Percentiles rank a stretch among this genome's conserved stretches.
These are phyloP conservation scores for Cassiopea xamachana DNA, from an alignment of 30 jellyfish, hydroid and myxozoan species.

Conservation along the genomic window DNA sequence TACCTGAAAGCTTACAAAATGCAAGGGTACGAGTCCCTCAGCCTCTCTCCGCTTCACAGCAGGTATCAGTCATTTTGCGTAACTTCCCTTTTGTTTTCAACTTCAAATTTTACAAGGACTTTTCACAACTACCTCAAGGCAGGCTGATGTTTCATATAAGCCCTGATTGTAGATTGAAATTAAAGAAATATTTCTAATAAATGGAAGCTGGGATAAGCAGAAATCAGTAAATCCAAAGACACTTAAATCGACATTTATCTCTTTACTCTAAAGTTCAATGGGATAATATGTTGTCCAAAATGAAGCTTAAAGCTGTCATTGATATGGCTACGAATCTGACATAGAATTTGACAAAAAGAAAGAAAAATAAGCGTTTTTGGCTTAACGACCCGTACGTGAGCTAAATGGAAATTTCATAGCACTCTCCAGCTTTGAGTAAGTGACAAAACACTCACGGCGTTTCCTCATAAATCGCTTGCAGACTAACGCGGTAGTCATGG, in stretches of 20 bases:
- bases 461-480: background rate
- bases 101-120: too few species aligned
- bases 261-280: background rate
- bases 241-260: background rate
- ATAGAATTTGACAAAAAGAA: background rate
- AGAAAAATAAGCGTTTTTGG: background rate
- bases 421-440: background rate
- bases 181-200: background rate
- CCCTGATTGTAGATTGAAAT: too few species aligned
- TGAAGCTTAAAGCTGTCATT: slow-evolving; percentile 9
- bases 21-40: too few species aligned
- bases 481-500: too few species aligned
- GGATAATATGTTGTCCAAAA: slow-evolving; percentile 1
- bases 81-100: too few species aligned
- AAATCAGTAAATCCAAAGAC: slow-evolving; percentile 10
- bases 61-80: too few species aligned
- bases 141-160: too few species aligned
- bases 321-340: background rate
- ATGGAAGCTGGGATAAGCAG: background rate
- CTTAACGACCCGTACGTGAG: background rate
- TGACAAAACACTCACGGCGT: background rate
- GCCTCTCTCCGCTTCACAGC: too few species aligned
- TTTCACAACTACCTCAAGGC: too few species aligned
- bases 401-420: background rate
- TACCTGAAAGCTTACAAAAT: too few species aligned